Evolutionary conservation across 1,140 invertebrate genomes (phyloP), one percentile per base, ranked within the genome.

Genomic region (Tigriopus japonicus): DNA sequence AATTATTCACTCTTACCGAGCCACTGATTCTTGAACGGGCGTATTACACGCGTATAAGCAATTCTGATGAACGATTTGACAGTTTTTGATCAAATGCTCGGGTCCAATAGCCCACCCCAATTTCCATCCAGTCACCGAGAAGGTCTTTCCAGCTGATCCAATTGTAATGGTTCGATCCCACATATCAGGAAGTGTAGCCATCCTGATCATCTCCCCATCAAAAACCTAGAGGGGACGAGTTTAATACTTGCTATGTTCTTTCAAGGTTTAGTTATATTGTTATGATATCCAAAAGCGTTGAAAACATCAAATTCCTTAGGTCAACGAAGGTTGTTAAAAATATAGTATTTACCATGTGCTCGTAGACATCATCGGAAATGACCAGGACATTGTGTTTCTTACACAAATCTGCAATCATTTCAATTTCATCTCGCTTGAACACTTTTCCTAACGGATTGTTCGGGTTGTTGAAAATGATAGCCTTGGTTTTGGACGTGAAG

Each of bases 111-210:
- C 86, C 94, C 95, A 98, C n/a, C 94, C 93, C 7, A 82, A 79
- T 76, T 93, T 95, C 91, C 90, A 94, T 2, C 95, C 95, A 6
- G 95, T 98, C 5, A 92, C 88, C 65, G 87, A 92, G 72, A 98
- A 98, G 0, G 90, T 92, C 77, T 98, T 98, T 0, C 95, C 95
- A 0, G 92, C 93, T 52, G 91, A 96, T 0, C 95, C 92, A 67
- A 98, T 83, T 0, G 95, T 97, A 19, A 99, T 84, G 0, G 95
- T 98, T 58, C 94, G 78, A 62, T 98, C 90, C 83, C 88, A 98
- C 95, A 99, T 98, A 6, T 77, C 90, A 14, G 94, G 91, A 10
- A 98, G 70, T 0, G 87, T 84, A n/a, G 87, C 90, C 62, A 96
- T 94, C 68, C 90, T 78, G 62, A 93, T 80, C 73, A 97, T 94